phyloP scores from a whole-genome alignment of 2,888 invertebrate species.

The Lepetodrilus schrolli region DNA sequence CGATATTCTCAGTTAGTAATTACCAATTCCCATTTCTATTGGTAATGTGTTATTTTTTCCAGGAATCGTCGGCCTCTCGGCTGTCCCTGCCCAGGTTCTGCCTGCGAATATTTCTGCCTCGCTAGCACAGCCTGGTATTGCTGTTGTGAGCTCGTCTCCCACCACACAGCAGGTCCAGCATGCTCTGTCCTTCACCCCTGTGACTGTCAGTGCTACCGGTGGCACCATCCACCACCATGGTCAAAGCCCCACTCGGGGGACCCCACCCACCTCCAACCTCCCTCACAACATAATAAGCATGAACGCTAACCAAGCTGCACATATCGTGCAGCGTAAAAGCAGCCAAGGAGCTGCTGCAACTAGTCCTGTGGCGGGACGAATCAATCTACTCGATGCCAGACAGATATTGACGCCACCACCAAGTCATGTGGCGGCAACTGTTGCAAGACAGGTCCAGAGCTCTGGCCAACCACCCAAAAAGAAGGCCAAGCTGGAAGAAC shows the following conservation, averaged over 20 bases:
- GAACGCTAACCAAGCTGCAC: constrained; percentile 40
- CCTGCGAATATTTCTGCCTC: background rate
- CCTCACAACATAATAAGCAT: constrained; percentile 43
- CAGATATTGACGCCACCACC: constrained; percentile 33
- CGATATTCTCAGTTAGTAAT: too few relatives aligned
- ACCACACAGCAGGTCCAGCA: constrained; percentile 19
- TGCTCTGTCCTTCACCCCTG: constrained; percentile 12
- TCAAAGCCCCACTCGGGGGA: constrained; percentile 55
- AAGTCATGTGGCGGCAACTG: constrained; percentile 24
- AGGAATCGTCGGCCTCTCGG: constrained; percentile 17
- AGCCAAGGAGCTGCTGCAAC: constrained; percentile 25
- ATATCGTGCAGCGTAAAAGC: constrained; percentile 28
- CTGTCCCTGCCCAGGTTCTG: background rate
- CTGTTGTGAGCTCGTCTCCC: constrained; percentile 35
- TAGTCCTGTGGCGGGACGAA: constrained; percentile 32
- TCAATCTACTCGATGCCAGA: constrained; percentile 34
- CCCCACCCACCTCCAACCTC: constrained; percentile 59
- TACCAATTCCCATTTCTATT: too few relatives aligned
- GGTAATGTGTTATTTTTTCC: too few relatives aligned
- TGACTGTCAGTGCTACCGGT: constrained; percentile 45
- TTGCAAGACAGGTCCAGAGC: constrained; percentile 26
- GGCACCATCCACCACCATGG: constrained; percentile 69
- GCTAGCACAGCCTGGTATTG: constrained; percentile 8
- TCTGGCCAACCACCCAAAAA: constrained; percentile 62
- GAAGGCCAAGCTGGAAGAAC: constrained; percentile 69